Evolutionary conservation across 2,113 vertebrate genomes (phyloP).

Genomic region (Puntigrus tetrazona): DNA sequence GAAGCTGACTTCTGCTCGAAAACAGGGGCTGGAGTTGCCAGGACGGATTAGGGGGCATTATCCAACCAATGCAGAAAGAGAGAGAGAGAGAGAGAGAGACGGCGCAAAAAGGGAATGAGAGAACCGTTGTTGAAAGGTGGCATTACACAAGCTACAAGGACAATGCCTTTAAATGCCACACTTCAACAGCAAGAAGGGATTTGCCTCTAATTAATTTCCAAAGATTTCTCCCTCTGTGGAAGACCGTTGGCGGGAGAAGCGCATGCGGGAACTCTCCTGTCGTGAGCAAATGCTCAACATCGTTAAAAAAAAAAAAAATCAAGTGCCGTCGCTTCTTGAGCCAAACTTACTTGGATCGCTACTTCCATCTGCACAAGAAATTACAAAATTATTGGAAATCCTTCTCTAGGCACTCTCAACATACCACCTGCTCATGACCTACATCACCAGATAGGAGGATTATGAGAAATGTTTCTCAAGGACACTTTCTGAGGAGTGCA

Average conservation of each 20-base stretch:
- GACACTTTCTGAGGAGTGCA: constrained; percentile 24
- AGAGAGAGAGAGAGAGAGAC: not conserved
- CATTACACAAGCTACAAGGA: constrained; percentile 71
- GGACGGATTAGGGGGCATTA: constrained; percentile 42
- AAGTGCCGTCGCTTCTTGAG: constrained; percentile 61
- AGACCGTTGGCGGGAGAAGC: constrained; percentile 60
- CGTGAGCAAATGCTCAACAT: constrained; percentile 68
- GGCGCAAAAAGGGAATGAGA: constrained; percentile 5
- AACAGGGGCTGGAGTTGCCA: constrained; percentile 70
- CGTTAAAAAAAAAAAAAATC: constrained; percentile 69
- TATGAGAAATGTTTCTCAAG: constrained; percentile 44
- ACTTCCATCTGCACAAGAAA: constrained; percentile 36
- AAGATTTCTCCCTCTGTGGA: constrained; percentile 69
- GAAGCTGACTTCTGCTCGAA: constrained; percentile 68
- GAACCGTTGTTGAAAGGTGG: constrained; percentile 69
- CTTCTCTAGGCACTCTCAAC: constrained; percentile 38
- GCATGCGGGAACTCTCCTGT: constrained; percentile 64
- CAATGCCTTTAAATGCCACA: constrained; percentile 78
- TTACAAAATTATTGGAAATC: constrained; percentile 32
- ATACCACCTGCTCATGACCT: constrained; percentile 34
- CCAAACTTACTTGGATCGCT: constrained; percentile 45
- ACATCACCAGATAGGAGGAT: constrained; percentile 42
- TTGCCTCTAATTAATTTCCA: constrained; percentile 79
- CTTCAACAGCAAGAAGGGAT: constrained; percentile 75
- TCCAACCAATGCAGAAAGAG: constrained; percentile 34